Evolutionary conservation across 1,140 invertebrate genomes (phyloP).

Genomic region (Brachionus koreanus): DNA sequence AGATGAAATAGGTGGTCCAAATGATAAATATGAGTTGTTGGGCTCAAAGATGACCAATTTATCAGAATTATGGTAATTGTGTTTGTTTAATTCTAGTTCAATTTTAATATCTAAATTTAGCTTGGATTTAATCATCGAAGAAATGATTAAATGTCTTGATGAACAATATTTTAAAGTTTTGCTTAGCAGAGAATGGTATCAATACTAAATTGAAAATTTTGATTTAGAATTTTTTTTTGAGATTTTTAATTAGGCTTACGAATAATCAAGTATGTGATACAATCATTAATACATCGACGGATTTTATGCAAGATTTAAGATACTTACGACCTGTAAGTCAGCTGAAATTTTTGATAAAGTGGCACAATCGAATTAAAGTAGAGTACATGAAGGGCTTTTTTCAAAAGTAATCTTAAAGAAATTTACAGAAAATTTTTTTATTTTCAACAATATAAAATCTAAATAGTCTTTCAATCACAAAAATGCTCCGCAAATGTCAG

Average conservation of each 20-base stretch:
- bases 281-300: slow-evolving; percentile 15
- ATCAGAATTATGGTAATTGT: slow-evolving; percentile 27
- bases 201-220: not conserved
- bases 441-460: not conserved
- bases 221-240: not conserved
- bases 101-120: not conserved
- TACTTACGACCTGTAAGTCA: not conserved
- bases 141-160: slow-evolving; percentile 32
- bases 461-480: not conserved
- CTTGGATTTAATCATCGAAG: slow-evolving; percentile 18
- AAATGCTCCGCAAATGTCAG: slow-evolving; percentile 21
- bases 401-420: slow-evolving; percentile 22
- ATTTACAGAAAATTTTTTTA: not conserved
- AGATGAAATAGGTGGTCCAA: slow-evolving; percentile 28
- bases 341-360: not conserved
- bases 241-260: not conserved
- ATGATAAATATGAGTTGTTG: slow-evolving; percentile 27
- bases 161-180: slow-evolving; percentile 41
- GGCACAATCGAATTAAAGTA: slow-evolving; percentile 42
- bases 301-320: slow-evolving; percentile 42
- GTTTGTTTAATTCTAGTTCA: not conserved
- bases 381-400: slow-evolving; percentile 43
- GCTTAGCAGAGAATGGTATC: slow-evolving; percentile 16
- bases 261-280: slow-evolving; percentile 7
- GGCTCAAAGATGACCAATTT: not conserved